phyloP scores from a whole-genome alignment of 2,888 invertebrate species.

The Onthophagus sagittarius region DNA sequence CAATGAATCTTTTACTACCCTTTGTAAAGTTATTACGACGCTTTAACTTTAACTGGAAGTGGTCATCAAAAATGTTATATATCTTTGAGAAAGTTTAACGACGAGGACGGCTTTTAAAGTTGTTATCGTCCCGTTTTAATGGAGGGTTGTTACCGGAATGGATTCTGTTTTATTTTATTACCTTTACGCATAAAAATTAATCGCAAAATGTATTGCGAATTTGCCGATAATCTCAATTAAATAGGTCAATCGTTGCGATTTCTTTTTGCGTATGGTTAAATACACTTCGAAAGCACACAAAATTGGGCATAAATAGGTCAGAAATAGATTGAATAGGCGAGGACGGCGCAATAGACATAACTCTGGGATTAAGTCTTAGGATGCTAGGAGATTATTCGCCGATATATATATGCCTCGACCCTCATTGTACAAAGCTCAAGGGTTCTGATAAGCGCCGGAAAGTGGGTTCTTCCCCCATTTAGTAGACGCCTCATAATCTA shows the following conservation, averaged over 20 bases:
- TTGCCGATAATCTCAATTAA: neutral
- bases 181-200: neutral
- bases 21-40: neutral
- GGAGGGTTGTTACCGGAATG: neutral
- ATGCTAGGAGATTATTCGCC: constrained; percentile 17
- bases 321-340: neutral
- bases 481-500: neutral
- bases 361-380: constrained; percentile 25
- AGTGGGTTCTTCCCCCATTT: neutral
- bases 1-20: neutral
- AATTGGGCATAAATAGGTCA: constrained; percentile 13
- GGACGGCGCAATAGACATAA: constrained; percentile 4
- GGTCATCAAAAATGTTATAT: neutral
- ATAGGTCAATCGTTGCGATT: neutral
- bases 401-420: constrained; percentile 14
- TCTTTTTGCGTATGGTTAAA: constrained; percentile 12
- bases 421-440: neutral
- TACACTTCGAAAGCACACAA: constrained; percentile 23
- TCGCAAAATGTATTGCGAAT: neutral
- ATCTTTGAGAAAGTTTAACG: neutral
- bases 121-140: neutral
- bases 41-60: neutral
- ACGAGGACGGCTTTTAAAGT: neutral
- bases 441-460: neutral
- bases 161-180: neutral